Base-by-base conservation (phyloP, 2,888 invertebrate genomes). In the Latheticus oryzae region DNA sequence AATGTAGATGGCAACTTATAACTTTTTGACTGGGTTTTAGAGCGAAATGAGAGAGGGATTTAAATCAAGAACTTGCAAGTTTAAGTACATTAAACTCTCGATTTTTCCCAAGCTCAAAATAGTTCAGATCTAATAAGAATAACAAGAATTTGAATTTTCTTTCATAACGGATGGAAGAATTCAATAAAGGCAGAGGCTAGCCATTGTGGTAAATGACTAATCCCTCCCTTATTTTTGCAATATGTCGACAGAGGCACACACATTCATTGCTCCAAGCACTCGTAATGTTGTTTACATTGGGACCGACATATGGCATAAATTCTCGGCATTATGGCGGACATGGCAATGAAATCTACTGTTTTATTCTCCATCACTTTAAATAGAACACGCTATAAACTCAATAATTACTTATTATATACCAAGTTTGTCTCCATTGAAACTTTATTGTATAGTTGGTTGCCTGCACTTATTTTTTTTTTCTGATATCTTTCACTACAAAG, bases 261-360 rank as follows among this genome's bases (percentile, higher is more conserved):
- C 21, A 23, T 52, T 42, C 40, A 52, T 28, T 26, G 12, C 40
- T 24, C 21, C 21, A 28, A 21, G 40, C 50, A 37, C 32, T 52
- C 42, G 33, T 52, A 52, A 52, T 32, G 42, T 28, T 52, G 52
- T 52, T 52, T 52, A 52, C 52, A 52, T 52, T 52, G 21, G 16
- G 28, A 15, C 13, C 40, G 32, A 30, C 52, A 52, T 40, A 52
- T 52, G 52, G 52, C 35, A 15, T 48, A 32, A 48, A 48, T 30
- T 48, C 26, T 16, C 16, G 7, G 16, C 11, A 24, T 32, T 19
- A 45, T 17, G 19, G 21, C 32, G 19, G 7, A 45, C 32, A 11
- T 21, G 19, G 5, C n/a, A 8, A 26, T 16, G 12, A 45, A 45
- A 32, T 16, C 32, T 45, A 45, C 16, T 7, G 15, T 21, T 8